Percentiles rank a stretch among this genome's conserved stretches.
Evolutionary conservation across 2,113 vertebrate species (phyloP).

Genomic region (Cinclus cinclus): DNA sequence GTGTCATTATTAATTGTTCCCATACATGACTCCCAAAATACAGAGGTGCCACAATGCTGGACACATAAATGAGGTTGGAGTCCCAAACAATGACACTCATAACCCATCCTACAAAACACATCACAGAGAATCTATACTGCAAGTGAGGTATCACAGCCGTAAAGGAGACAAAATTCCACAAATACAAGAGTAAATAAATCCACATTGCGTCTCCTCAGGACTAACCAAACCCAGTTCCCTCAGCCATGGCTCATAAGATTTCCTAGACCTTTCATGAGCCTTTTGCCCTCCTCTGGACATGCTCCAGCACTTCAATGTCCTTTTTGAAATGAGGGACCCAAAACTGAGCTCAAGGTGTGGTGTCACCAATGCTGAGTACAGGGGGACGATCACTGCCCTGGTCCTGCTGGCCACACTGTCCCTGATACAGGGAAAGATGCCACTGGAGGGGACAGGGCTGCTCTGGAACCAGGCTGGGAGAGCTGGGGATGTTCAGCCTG

Average conservation of each 20-base stretch:
- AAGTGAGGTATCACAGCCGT: rapidly evolving
- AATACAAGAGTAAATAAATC: not conserved
- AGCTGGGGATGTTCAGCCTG: not conserved
- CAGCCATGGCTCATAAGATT: not conserved
- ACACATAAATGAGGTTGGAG: too few relatives aligned
- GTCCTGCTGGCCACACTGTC: not conserved
- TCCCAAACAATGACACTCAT: not conserved
- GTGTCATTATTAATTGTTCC: not conserved
- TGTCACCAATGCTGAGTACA: not conserved
- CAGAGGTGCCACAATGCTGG: not conserved
- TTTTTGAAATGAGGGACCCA: not conserved
- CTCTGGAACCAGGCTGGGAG: not conserved
- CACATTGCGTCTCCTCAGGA: rapidly evolving
- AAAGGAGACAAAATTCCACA: not conserved
- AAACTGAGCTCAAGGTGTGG: not conserved
- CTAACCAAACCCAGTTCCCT: not conserved
- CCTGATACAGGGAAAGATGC: not conserved
- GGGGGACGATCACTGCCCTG: not conserved
- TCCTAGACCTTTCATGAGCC: not conserved
- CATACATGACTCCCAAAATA: not conserved
- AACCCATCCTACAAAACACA: too few relatives aligned
- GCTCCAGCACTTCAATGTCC: not conserved
- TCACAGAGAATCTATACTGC: not conserved
- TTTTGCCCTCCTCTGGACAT: not conserved
- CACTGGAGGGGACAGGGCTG: not conserved